phyloP scores from a whole-genome alignment of 2,888 invertebrate species.

The Nymphalis urticae region DNA sequence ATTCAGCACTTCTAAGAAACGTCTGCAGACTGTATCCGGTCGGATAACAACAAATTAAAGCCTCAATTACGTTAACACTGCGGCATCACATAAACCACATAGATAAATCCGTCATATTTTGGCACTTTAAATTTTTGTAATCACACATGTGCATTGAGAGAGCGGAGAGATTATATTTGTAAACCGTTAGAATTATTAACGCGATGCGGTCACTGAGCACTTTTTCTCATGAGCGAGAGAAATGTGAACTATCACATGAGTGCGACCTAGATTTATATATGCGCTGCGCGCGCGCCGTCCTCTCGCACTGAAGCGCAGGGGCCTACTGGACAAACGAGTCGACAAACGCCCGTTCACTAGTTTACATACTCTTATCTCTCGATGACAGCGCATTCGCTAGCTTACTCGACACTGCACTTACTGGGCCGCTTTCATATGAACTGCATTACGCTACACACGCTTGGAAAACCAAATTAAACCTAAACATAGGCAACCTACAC shows the following conservation, averaged over 20 bases:
- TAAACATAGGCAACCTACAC: too few species aligned
- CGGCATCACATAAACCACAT: slow-evolving; percentile 70
- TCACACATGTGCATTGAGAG: slow-evolving; percentile 44
- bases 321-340: slow-evolving; percentile 52
- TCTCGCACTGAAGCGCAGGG: slow-evolving; percentile 63
- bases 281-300: slow-evolving; percentile 68
- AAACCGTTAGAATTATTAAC: slow-evolving; percentile 52
- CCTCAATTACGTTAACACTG: slow-evolving; percentile 38
- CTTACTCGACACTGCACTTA: slow-evolving; percentile 49
- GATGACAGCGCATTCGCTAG: slow-evolving; percentile 61
- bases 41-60: slow-evolving; percentile 44
- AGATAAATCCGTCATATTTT: slow-evolving; percentile 61
- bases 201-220: slow-evolving; percentile 57
- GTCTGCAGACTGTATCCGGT: slow-evolving; percentile 52
- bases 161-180: slow-evolving; percentile 35
- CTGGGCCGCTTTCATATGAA: slow-evolving; percentile 28
- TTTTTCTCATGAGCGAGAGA: slow-evolving; percentile 63
- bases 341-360: slow-evolving; percentile 74
- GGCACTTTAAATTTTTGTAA: slow-evolving; percentile 57
- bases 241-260: slow-evolving; percentile 66
- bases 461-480: too few species aligned
- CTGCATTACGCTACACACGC: neutral
- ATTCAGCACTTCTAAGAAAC: slow-evolving; percentile 61
- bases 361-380: slow-evolving; percentile 76
- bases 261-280: slow-evolving; percentile 60